phyloP scores from a whole-genome alignment of 2,113 vertebrate genomes.

The Atherinomorus stipes region DNA sequence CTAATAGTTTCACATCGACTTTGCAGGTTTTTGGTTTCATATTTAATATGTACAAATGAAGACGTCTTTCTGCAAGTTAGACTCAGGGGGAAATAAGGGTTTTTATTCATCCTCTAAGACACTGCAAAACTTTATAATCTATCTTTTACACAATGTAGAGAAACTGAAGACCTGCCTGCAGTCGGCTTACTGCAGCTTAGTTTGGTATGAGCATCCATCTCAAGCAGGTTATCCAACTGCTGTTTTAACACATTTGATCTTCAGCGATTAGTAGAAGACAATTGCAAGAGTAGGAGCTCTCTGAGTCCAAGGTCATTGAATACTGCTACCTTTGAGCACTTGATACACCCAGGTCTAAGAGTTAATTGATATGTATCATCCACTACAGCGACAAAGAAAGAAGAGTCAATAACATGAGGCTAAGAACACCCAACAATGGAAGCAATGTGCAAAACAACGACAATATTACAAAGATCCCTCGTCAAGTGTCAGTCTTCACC shows the following conservation, averaged over 20 bases:
- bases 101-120: no score
- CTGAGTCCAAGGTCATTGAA: constrained; percentile 23
- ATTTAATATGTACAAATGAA: no score
- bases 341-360: constrained; percentile 17
- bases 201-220: no score
- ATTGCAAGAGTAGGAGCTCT: neutral
- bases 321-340: constrained; percentile 10
- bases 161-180: no score
- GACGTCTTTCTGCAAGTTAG: no score
- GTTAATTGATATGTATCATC: constrained; percentile 27
- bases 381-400: constrained; percentile 12
- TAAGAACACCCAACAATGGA: constrained; percentile 4
- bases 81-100: no score
- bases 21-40: no score
- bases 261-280: neutral
- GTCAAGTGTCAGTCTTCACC: neutral
- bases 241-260: neutral
- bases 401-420: constrained; percentile 1
- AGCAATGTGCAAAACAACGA: neutral
- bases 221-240: neutral
- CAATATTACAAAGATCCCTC: constrained; percentile 1
- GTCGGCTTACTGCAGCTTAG: no score
- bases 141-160: no score
- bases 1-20: no score
- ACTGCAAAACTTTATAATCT: no score